phyloP scores from a whole-genome alignment of 1,140 invertebrate species.

The Ceratina japonica region DNA sequence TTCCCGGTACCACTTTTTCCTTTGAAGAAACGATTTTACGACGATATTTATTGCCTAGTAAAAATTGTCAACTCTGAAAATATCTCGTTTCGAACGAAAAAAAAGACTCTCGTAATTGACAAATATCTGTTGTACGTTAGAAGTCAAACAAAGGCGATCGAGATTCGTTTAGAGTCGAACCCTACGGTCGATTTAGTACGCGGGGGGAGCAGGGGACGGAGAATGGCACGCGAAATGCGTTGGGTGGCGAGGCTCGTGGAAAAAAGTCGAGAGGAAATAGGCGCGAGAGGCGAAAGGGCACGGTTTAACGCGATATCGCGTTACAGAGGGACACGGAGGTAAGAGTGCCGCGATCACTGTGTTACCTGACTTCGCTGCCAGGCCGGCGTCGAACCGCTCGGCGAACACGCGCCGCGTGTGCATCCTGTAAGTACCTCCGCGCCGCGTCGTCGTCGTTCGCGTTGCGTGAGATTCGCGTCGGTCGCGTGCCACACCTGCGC shows the following conservation, averaged over 20 bases:
- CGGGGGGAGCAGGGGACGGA: not conserved
- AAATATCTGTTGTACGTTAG: no score
- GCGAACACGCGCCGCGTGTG: not conserved
- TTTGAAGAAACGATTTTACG: not conserved
- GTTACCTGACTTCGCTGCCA: constrained; percentile 28
- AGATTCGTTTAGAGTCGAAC: not conserved
- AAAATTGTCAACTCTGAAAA: no score
- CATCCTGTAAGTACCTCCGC: constrained; percentile 1
- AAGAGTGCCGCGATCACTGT: constrained; percentile 29
- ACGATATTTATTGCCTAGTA: not conserved
- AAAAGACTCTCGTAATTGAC: no score
- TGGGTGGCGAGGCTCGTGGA: not conserved
- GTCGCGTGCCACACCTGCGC: constrained; percentile 48
- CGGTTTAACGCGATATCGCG: constrained; percentile 52
- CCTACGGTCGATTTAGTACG: constrained; percentile 38
- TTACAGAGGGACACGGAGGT: constrained; percentile 50
- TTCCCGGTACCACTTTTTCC: not conserved
- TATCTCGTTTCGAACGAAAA: not conserved
- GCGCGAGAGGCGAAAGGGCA: constrained; percentile 35
- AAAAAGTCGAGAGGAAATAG: constrained; percentile 31
- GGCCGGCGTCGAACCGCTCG: not conserved
- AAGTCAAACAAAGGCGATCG: no score
- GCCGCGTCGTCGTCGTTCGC: constrained; percentile 1
- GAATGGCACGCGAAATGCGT: constrained; percentile 1
- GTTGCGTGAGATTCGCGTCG: constrained; percentile 37